Base-by-base conservation (phyloP, 2,113 vertebrate genomes). In the Protobothrops mucrosquamatus region DNA sequence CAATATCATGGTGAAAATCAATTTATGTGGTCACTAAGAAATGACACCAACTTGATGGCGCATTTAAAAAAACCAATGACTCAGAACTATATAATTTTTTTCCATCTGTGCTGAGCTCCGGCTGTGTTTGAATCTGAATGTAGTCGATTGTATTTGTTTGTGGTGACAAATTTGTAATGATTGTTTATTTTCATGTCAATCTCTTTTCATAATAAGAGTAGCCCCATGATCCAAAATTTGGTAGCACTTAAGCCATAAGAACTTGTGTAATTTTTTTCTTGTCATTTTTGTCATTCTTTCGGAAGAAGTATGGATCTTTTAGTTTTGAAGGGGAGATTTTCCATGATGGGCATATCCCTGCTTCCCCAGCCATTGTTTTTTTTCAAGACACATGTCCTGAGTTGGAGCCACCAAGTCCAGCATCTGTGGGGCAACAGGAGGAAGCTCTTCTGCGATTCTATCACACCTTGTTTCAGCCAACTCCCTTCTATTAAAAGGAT, bases 401-500 rank as follows among this genome's bases (percentile, higher is more conserved):
- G 12, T 34, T 23, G 48, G 81, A 90, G 89, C 56, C 92, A 93
- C 81, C 9, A 43, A 90, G 89, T 93, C 92, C 90, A n/a, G 29
- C 24, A 18, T 15, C 29, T 86, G n/a, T 64, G 9, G n/a, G 15
- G 15, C 29, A 87, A 86, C 12, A 52, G 12, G n/a, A 90, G 56
- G 81, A 90, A 90, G 88, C 10, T 46, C 56, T 64, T 22, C 81
- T 43, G 46, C 0, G 15, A 39, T n/a, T 29, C 46, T 51, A 6
- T 88, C 52, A 56, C 23, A 48, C 56, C 22, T 52, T 51, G 15
- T 51, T 54, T 48, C 88, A 86, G 86, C 34, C 85, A 87, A 86
- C 48, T 93, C 92, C 55, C 92, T 90, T n/a, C 61, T 85, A 90
- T 93, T 90, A 93, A 86, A 93, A 74, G 43, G 11, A 86, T 93